Conservation (phyloP, 2,888 invertebrate species). For the Drosophila paracracens region DNA sequence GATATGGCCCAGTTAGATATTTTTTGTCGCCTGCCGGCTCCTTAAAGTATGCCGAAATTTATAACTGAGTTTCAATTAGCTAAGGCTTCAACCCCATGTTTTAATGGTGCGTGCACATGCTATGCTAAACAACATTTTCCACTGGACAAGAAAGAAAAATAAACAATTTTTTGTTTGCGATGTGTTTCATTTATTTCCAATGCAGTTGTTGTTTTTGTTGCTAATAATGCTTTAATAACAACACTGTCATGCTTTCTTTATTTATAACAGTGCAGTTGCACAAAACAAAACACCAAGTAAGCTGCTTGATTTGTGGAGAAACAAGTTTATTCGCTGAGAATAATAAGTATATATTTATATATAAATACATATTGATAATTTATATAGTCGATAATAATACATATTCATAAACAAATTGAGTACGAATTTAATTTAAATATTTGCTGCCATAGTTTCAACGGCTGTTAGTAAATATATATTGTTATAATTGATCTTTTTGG, state of each 20-base stretch:
- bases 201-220: background rate
- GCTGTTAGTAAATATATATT: conserved; percentile 60
- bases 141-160: background rate
- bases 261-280: conserved; percentile 9
- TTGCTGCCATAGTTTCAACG: conserved; percentile 43
- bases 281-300: conserved; percentile 29
- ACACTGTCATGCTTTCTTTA: background rate
- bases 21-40: background rate
- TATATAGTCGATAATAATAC: conserved; percentile 70
- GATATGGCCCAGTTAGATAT: background rate
- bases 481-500: conserved; percentile 59
- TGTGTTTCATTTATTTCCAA: background rate
- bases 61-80: background rate
- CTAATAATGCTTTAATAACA: background rate
- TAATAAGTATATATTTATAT: conserved; percentile 56
- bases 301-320: conserved; percentile 33
- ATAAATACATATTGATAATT: conserved; percentile 62
- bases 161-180: background rate
- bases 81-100: background rate
- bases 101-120: background rate
- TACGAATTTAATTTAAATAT: conserved; percentile 61
- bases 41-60: background rate
- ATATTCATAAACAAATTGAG: conserved; percentile 68
- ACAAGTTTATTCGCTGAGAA: conserved; percentile 59
- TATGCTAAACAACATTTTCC: background rate